Conservation (phyloP, 2,888 invertebrate species). For the Dioctria rufipes region DNA sequence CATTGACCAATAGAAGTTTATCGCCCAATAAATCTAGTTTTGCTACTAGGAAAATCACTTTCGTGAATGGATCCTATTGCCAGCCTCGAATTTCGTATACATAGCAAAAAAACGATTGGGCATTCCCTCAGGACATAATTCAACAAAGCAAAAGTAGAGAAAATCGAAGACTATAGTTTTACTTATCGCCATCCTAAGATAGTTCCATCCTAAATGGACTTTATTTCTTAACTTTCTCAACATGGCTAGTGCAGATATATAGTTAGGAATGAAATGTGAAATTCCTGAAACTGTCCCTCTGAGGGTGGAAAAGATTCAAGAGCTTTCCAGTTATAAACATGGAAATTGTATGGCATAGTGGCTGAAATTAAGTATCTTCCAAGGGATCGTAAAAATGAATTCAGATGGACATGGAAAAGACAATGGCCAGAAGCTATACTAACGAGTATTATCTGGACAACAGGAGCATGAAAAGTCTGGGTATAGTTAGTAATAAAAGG, state of each 20-base stretch:
- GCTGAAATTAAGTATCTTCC: slow-evolving; percentile 27
- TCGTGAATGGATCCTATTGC: background rate
- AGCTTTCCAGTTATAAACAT: slow-evolving; percentile 23
- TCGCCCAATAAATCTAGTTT: slow-evolving; percentile 22
- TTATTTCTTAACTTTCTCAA: background rate
- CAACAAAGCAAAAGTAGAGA: background rate
- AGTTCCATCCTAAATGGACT: background rate
- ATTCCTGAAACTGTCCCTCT: slow-evolving; percentile 1
- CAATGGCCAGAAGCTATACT: slow-evolving; percentile 21
- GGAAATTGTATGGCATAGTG: background rate
- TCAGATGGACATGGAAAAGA: slow-evolving; percentile 27
- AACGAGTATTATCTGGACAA: slow-evolving; percentile 1
- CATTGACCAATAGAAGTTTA: slow-evolving; percentile 27
- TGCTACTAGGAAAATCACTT: background rate
- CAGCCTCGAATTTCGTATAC: too few relatives aligned
- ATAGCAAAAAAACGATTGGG: background rate
- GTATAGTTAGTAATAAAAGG: background rate
- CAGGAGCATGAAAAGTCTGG: background rate
- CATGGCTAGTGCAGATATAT: background rate
- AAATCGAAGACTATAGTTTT: background rate
- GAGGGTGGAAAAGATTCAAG: slow-evolving; percentile 19
- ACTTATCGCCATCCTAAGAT: slow-evolving; percentile 7
- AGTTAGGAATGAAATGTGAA: background rate
- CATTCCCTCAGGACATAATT: background rate
- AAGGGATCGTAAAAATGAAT: slow-evolving; percentile 45